Evolutionary conservation across 2,113 vertebrate genomes (phyloP).

Genomic region (Gallinago media): DNA sequence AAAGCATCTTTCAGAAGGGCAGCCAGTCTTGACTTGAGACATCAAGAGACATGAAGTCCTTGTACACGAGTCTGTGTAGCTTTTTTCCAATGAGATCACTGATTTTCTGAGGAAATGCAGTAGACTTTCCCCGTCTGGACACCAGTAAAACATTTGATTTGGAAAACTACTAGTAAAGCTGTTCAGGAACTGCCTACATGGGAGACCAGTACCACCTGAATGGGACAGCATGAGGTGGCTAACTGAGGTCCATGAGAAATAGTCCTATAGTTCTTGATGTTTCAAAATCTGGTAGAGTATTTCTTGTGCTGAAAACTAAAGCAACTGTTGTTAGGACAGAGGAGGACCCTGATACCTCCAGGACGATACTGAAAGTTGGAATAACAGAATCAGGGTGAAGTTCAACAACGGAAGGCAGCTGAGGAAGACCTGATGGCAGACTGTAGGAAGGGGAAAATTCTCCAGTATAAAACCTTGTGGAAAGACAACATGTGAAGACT

Average conservation of each 20-base stretch:
- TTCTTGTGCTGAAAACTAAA: neutral
- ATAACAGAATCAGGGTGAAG: neutral
- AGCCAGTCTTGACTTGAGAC: neutral
- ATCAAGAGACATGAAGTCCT: neutral
- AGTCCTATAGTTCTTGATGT: no score
- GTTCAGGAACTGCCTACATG: neutral
- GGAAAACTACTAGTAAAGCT: neutral
- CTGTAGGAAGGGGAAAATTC: neutral
- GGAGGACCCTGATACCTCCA: neutral
- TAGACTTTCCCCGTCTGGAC: neutral
- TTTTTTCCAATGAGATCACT: neutral
- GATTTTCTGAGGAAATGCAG: neutral
- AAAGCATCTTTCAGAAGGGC: neutral
- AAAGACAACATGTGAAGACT: neutral
- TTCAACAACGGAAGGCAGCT: neutral
- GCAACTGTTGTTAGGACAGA: neutral
- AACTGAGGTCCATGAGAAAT: neutral
- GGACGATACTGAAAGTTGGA: neutral
- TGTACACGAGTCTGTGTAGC: neutral
- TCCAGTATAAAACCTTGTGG: neutral
- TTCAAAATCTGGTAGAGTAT: neutral
- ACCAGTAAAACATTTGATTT: neutral
- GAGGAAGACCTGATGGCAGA: neutral
- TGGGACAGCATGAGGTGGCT: neutral
- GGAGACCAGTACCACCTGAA: accelerated